Conservation (phyloP, 1,140 invertebrate genomes). For the Drosophila kohkoa region DNA sequence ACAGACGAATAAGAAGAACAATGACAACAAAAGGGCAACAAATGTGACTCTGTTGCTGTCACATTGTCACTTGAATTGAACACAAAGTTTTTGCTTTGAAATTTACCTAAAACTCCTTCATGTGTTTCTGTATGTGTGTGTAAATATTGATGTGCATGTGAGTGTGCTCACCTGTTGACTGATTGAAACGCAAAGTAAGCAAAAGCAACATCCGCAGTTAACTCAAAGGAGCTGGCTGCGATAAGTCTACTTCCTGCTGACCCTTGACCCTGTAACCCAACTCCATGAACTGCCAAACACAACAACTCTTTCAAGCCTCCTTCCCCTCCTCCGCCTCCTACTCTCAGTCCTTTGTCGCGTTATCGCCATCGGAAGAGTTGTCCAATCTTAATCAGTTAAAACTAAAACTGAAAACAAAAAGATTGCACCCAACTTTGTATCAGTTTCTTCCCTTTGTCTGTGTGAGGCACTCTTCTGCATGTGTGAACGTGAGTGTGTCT, state of each 20-base stretch:
- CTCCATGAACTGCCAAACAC: not conserved
- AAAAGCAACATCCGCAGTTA: conserved; percentile 14
- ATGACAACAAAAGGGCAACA: conserved; percentile 28
- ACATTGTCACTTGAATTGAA: conserved; percentile 65
- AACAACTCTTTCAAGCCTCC: too few species aligned
- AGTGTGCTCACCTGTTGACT: conserved; percentile 28
- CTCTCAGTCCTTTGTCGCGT: not conserved
- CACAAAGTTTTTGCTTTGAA: conserved; percentile 69
- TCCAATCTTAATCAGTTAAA: conserved; percentile 19
- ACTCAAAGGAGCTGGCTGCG: conserved; percentile 12
- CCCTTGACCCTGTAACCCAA: conserved; percentile 3
- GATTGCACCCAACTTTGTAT: conserved; percentile 13
- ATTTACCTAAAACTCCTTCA: conserved; percentile 6
- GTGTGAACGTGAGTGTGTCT: not conserved
- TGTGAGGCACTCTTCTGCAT: not conserved
- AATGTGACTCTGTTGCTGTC: conserved; percentile 44
- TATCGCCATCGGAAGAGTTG: not conserved
- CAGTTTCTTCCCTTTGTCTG: not conserved
- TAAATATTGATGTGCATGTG: not conserved
- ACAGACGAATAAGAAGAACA: conserved; percentile 7
- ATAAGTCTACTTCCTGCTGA: conserved; percentile 27
- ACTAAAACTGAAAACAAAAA: conserved; percentile 12
- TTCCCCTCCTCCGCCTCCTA: too few species aligned
- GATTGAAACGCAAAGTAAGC: conserved; percentile 9
- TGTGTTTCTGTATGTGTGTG: not conserved